Evolutionary conservation across 2,888 invertebrate genomes (phyloP), one percentile per base, ranked within the genome.

Genomic region (Quadroppia sp.): DNA sequence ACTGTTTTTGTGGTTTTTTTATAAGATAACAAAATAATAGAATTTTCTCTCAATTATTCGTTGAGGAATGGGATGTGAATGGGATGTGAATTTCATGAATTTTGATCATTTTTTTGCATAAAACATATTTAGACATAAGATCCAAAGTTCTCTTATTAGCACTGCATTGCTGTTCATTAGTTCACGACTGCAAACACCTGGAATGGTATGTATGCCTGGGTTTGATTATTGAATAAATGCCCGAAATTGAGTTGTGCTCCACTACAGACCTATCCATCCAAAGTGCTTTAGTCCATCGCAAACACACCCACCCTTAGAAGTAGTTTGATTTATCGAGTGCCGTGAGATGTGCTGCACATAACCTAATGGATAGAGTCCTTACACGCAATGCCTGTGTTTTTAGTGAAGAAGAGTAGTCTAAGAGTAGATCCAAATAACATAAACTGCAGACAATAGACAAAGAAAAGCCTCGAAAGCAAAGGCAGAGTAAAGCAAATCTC

Each of bases 111-210:
- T 42, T 40, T 23, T 17, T 42, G 42, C 36, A 67, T 67, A 42
- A 42, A 23, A 25, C 23, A 42, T 67, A 42, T 42, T 36, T 67
- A 67, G 42, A 67, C 40, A 67, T 61, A 67, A 67, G 42, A 42
- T 67, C 6, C 32, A 11, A 1, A 67, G 42, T 42, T 42, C 42
- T 67, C 67, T 67, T 67, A 67, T 67, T 67, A 67, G 67, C 67
- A 42, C 67, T 25, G 20, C 25, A 42, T 40, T 42, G 36, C 25
- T 42, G 42, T 67, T 67, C 40, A 67, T 67, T 67, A 67, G 67
- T 67, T 67, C 67, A 67, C 67, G 67, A 67, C 42, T 67, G n/a
- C 40, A 42, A 67, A 67, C 67, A 67, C 67, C 67, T 67, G 67
- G 67, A n/a, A 25, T 59, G 30, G 30, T 53, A 53, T 53, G 53